Base-by-base conservation (phyloP, 2,797 vertebrate species). In the Xenopus petersii region DNA sequence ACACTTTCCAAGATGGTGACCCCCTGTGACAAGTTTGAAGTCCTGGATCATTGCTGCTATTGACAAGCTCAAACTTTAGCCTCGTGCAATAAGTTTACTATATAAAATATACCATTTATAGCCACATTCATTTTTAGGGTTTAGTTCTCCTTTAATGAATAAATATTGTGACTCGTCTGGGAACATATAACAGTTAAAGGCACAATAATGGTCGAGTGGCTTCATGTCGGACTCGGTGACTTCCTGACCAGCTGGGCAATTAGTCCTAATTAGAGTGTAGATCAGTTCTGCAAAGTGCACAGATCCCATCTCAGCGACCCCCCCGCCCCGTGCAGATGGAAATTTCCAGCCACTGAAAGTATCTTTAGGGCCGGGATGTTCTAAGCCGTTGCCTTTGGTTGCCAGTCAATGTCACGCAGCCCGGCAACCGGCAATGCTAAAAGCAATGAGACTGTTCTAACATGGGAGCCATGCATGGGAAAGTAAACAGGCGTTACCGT, bases 231-330 rank as follows among this genome's bases (percentile, higher is more conserved):
- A 48, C 68, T 63, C 56, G 73, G 75, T 73, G 70, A 64, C 75
- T 78, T 78, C 75, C 75, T 78, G 75, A 56, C 65, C 70, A 78
- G 75, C 75, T 78, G 75, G 42, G 65, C 75, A 24, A 78, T 78
- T 78, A 78, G 73, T 73, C 70, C 64, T 78, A 78, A 78, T 78
- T 73, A 78, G 48, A 42, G 60, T 59, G 70, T 58, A 51, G 65
- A 78, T 63, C 75, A 49, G 48, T 59, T 73, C 30, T 69, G 75
- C 42, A 78, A 73, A 64, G 36, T 11, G 67, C 65, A 78, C 62
- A 73, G 72, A 67, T 78, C 68, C 75, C 70, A 42, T 68, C 48
- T 73, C 60, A 36, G 70, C 70, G 48, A 69, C 75, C 73, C 67
- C 47, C 64, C n/a, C 24, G 51, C 46, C 65, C 73, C 59, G 10